Base-by-base conservation (phyloP, 2,113 vertebrate genomes). In the Euleptes europaea region DNA sequence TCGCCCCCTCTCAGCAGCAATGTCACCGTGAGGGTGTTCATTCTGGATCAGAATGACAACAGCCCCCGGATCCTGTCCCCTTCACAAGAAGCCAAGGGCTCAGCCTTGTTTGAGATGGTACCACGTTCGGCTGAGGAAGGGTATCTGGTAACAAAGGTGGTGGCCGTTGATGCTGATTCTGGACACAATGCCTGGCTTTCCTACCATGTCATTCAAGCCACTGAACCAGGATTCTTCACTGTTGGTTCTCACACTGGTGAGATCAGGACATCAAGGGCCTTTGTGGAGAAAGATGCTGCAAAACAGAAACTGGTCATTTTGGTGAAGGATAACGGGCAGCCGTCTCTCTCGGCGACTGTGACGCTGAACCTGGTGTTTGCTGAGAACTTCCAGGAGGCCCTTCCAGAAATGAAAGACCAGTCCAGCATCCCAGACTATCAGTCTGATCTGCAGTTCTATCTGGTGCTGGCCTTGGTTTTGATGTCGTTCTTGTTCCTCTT, bases 11-110 rank as follows among this genome's bases (percentile, higher is more conserved):
- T 60, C 51, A 60, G 51, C 33, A 78, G n/a, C 54, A 77, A 77
- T 6, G 40, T 54, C 54, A 78, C 76, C 5, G 54, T 78, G 11
- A 83, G 17, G 11, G 57, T 85, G 5, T 66, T 71, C 67, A 69
- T 90, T 7, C 6, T 86, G 35, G 86, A 90, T 67, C 84, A 66
- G 80, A 90, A 90, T 67, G 95, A 96, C 44, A 96, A 96, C 67
- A 28, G 91, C 19, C 95, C 95, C 3, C n/a, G 31, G 0, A 93
- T 96, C 70, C 69, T 93, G 33, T 92, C 86, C 19, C 89, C 86
- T 5, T 31, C 78, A 15, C 75, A 57, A 10, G 83, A 74, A 9
- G 38, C 44, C 35, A 28, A 88, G 49, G n/a, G 85, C 33, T 88
- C 90, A 0, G 84, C 74, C n/a, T 76, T 90, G 19, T 91, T 91